Percentiles rank a stretch among this genome's conserved stretches.
Evolutionary conservation across 1,140 invertebrate species (phyloP).

Genomic region (Idris sp.): DNA sequence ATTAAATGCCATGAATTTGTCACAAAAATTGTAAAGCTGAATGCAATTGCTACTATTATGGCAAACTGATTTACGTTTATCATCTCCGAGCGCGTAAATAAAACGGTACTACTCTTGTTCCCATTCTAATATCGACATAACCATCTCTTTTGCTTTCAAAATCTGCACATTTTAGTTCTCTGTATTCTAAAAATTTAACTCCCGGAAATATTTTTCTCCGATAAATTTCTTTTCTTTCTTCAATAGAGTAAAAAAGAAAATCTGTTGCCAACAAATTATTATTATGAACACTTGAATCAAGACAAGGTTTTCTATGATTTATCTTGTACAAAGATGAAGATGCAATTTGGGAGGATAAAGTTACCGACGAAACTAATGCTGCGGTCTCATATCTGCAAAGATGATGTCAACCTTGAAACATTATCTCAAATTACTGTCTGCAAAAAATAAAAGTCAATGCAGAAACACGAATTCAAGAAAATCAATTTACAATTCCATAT

Average conservation of each 20-base stretch:
- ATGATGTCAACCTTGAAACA: constrained; percentile 55
- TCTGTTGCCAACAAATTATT: no score
- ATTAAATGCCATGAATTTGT: constrained; percentile 28
- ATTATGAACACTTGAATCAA: no score
- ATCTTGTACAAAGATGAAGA: no score
- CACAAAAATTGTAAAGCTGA: constrained; percentile 20
- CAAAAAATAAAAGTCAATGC: constrained; percentile 49
- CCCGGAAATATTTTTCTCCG: no score
- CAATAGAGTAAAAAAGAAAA: no score
- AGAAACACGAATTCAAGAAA: constrained; percentile 42
- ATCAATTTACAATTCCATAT: constrained; percentile 61
- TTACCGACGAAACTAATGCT: constrained; percentile 25
- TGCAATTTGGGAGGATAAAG: no score
- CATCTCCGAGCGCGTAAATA: constrained; percentile 29
- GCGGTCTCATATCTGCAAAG: constrained; percentile 5
- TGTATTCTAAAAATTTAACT: no score
- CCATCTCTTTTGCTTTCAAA: no score
- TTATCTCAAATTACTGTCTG: constrained; percentile 57
- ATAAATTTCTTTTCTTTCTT: no score
- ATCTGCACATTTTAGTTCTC: no score
- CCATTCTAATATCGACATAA: constrained; percentile 27
- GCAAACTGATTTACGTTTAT: constrained; percentile 53
- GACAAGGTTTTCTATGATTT: no score
- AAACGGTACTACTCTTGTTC: constrained; percentile 42
- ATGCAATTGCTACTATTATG: constrained; percentile 36